phyloP scores from a whole-genome alignment of 1,140 invertebrate species.

The Bombus ignitus region DNA sequence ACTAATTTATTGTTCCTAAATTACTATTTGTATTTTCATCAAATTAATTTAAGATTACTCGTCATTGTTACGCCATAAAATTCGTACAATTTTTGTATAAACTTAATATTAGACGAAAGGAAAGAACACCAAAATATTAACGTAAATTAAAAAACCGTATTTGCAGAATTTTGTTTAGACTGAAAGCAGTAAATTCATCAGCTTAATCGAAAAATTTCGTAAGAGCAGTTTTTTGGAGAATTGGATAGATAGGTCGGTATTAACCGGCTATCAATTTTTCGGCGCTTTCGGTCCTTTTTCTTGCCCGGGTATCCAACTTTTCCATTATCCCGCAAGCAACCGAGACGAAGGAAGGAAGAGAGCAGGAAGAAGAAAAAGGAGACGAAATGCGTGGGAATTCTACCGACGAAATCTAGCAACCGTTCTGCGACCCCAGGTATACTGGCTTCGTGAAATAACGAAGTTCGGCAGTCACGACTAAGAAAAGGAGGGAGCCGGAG shows the following conservation, averaged over 20 bases:
- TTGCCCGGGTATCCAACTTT: slow-evolving; percentile 44
- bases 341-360: neutral
- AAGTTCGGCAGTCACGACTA: slow-evolving; percentile 20
- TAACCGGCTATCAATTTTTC: slow-evolving; percentile 58
- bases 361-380: neutral
- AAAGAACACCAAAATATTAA: too few relatives aligned
- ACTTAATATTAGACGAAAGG: too few relatives aligned
- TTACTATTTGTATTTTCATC: too few relatives aligned
- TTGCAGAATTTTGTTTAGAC: too few relatives aligned
- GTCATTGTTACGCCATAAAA: too few relatives aligned
- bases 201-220: slow-evolving; percentile 8
- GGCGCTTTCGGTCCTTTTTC: slow-evolving; percentile 30
- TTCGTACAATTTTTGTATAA: too few relatives aligned
- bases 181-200: neutral
- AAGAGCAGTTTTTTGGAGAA: slow-evolving; percentile 31
- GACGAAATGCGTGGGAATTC: neutral
- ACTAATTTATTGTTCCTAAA: too few relatives aligned
- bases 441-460: slow-evolving; percentile 30
- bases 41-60: too few relatives aligned
- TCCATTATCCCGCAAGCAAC: slow-evolving; percentile 48
- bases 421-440: neutral
- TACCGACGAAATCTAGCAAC: slow-evolving; percentile 5
- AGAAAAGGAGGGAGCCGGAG: neutral
- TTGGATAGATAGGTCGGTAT: slow-evolving; percentile 45
- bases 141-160: too few relatives aligned